Evolutionary conservation across 1,140 invertebrate species (phyloP), one percentile per base, ranked within the genome.

Genomic region (Bombus breviceps): DNA sequence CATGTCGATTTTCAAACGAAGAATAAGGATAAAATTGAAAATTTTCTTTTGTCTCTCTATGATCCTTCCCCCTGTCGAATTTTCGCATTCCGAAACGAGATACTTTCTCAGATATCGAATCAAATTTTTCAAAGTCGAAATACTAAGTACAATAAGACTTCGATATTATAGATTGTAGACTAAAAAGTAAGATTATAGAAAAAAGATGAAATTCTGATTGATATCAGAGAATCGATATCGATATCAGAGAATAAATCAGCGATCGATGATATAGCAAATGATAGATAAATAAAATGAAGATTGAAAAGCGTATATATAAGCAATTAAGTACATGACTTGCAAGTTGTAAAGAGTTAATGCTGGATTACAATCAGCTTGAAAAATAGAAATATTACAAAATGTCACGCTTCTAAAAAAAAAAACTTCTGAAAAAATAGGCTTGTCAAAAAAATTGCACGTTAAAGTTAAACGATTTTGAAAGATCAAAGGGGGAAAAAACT

Each of bases 1-100:
- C 59, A 53, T 75, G 79, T 82, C 81, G 81, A 59, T 89, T 80
- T 85, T 80, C 82, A 71, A 47, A 62, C 18, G 15, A 37, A 68
- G 9, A 37, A 10, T 18, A 25, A 66, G 22, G n/a, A 10, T 34
- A 41, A 32, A 39, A 74, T 53, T 37, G 81, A 76, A 76, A 41
- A 68, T 76, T 69, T 62, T n/a, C 12, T 18, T 69, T 8, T 28
- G 34, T 9, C 3, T 9, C 68, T 69, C 10, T 28, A 1, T 25
- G n/a, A n/a, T 25, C 0, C 18, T 37, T 37, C 0, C 4, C 0
- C 28, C 10, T 39, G 22, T 1, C 34, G 22, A 28, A 71, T 71
- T 71, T 71, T 39, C 3, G 1, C 22, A 2, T 12, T 39, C 37
- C 25, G 10, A 2, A 6, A 13, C 37, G 8, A 62, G 59, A 69